Conservation (phyloP, 2,797 vertebrate species). For the Tamandua tetradactyla region DNA sequence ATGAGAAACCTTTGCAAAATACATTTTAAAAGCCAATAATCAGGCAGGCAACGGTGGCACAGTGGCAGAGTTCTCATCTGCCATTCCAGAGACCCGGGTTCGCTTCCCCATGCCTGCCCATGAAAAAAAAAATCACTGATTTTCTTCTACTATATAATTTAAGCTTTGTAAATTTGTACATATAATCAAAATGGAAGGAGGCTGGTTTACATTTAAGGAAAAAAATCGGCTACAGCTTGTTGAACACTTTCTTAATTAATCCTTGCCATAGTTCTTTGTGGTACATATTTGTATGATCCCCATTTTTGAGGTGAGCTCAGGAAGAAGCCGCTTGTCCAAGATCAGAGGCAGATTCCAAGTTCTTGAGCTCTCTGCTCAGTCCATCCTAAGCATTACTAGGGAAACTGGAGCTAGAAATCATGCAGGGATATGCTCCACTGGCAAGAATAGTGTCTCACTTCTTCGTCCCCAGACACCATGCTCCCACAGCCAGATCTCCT, state of each 20-base stretch:
- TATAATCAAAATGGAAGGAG: neutral
- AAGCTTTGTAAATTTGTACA: constrained; percentile 21
- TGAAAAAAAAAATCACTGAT: neutral
- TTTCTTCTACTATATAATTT: neutral
- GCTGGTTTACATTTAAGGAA: neutral
- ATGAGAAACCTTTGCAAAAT: constrained; percentile 29
- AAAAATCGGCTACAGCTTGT: neutral
- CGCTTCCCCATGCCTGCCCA: too few relatives aligned
- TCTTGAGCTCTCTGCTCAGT: neutral
- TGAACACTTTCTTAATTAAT: neutral
- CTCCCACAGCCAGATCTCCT: neutral
- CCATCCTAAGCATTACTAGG: neutral
- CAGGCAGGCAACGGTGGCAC: too few relatives aligned
- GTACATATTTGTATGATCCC: neutral
- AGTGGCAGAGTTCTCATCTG: too few relatives aligned
- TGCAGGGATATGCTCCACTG: neutral
- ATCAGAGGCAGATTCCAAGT: neutral
- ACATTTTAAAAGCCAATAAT: constrained; percentile 17
- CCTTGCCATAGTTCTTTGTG: neutral
- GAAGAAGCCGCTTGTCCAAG: neutral
- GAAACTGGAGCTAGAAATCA: neutral
- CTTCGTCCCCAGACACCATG: neutral
- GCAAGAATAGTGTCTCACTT: neutral
- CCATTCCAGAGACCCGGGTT: too few relatives aligned
- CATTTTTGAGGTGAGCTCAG: neutral